Evolutionary conservation across 2,797 vertebrate genomes (phyloP), one percentile per base, ranked within the genome.

Genomic region (Gallinago solitaria): DNA sequence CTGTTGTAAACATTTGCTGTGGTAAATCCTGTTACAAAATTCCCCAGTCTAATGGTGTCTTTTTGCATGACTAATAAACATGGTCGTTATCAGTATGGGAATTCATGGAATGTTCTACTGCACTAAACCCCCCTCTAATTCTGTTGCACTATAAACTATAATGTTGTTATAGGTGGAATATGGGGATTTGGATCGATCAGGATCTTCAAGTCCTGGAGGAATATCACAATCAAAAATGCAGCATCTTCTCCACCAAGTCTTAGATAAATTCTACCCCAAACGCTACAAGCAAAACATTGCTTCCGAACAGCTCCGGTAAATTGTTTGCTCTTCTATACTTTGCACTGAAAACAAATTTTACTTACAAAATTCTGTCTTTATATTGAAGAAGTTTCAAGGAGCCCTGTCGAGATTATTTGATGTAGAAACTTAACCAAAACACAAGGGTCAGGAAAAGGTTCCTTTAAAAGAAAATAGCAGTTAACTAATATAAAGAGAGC

Each of bases 211-310:
- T 87, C 96, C 98, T 20, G 88, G 98, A 11, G 91, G 97, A 54
- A 97, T 97, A 89, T 95, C 96, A 30, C 98, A 98, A 67, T 65
- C 96, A 39, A 99, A 99, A 97, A 98, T 98, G 85, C 99, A 99
- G 90, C 98, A 99, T 97, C 97, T 98, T 93, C 98, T 99, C 69
- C 98, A 99, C 81, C 99, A 99, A 95, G 98, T 98, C 50, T 97
- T 99, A 51, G 99, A 99, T 84, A 99, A 98, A 67, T 99, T 99
- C 97, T 99, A 99, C 93, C 99, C 99, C 57, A 99, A 98, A 97
- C 97, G 96, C 87, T 99, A 99, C 97, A 99, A 98, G 96, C 98
- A 98, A 54, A 98, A 98, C 83, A 98, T 97, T 73, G 97, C 97
- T 95, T 83, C 98, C 20, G 99, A 99, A 77, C 98, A 99, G 97